These are phyloP conservation scores for Neosilurus hyrtlii DNA, from an alignment of 2,797 vertebrate genomes.

Conservation along the genomic window DNA sequence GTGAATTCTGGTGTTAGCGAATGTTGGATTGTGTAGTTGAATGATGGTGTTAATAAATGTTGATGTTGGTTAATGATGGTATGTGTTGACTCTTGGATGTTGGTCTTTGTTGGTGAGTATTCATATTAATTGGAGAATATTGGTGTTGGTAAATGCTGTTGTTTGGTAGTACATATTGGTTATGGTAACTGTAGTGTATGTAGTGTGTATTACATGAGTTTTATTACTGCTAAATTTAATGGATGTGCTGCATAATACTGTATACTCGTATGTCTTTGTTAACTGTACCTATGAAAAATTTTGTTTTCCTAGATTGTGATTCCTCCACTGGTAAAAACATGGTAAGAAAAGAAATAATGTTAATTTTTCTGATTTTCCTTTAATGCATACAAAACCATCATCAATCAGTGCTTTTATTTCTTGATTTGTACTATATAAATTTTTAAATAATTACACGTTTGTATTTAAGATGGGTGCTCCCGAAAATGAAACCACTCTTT, in stretches of 20 bases:
- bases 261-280: neutral
- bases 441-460: neutral
- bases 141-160: neutral
- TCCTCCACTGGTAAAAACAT: conserved; percentile 25
- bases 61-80: neutral
- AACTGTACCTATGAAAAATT: conserved; percentile 5
- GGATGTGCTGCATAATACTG: neutral
- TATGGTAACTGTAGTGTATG: neutral
- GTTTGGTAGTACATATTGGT: no score
- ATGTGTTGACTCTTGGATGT: no score
- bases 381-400: neutral
- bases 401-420: neutral
- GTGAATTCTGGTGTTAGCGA: neutral
- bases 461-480: conserved; percentile 8
- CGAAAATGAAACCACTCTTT: neutral
- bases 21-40: neutral
- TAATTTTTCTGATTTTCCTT: neutral
- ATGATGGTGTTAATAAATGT: neutral
- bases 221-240: neutral
- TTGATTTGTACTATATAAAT: neutral
- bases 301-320: conserved; percentile 30
- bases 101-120: neutral
- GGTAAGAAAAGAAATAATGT: conserved; percentile 34
- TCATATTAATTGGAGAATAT: neutral
- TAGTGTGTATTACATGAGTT: neutral